phyloP scores from a whole-genome alignment of 1,140 invertebrate genomes.

The Drosophila willistoni region DNA sequence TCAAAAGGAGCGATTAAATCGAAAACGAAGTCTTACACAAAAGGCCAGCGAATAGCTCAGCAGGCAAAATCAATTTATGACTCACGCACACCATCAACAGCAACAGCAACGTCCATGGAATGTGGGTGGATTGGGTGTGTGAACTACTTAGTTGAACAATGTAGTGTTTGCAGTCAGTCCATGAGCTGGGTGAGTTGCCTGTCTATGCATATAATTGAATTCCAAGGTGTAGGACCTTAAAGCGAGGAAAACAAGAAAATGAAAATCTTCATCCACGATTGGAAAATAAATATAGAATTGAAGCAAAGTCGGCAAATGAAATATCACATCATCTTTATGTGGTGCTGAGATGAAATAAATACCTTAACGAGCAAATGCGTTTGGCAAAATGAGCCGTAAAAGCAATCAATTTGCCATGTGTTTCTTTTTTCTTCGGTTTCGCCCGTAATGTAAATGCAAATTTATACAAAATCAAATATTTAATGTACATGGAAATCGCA shows the following conservation, averaged over 20 bases:
- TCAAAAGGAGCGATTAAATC: conserved; percentile 67
- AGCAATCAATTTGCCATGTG: conserved; percentile 78
- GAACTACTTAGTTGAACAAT: conserved; percentile 44
- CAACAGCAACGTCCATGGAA: too few species aligned
- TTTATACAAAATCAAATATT: conserved; percentile 55
- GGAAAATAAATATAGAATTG: too few species aligned
- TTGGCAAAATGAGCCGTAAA: conserved; percentile 76
- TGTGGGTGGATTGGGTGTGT: conserved; percentile 18
- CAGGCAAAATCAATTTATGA: conserved; percentile 64
- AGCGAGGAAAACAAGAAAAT: too few species aligned
- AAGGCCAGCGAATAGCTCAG: conserved; percentile 22
- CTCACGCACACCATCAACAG: conserved; percentile 40
- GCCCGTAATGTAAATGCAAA: conserved; percentile 55
- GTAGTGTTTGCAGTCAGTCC: conserved; percentile 28
- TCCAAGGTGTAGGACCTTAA: not conserved
- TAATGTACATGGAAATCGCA: conserved; percentile 42
- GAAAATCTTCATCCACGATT: not conserved
- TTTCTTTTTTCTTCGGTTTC: conserved; percentile 50
- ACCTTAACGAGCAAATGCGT: conserved; percentile 60
- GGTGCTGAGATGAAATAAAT: conserved; percentile 60
- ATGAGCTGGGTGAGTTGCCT: conserved; percentile 14
- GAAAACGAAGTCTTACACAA: conserved; percentile 32
- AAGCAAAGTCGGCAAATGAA: too few species aligned
- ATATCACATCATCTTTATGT: conserved; percentile 48
- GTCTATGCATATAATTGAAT: not conserved